Evolutionary conservation across 2,797 vertebrate species (phyloP).

Genomic region (Telmatherina bonti): DNA sequence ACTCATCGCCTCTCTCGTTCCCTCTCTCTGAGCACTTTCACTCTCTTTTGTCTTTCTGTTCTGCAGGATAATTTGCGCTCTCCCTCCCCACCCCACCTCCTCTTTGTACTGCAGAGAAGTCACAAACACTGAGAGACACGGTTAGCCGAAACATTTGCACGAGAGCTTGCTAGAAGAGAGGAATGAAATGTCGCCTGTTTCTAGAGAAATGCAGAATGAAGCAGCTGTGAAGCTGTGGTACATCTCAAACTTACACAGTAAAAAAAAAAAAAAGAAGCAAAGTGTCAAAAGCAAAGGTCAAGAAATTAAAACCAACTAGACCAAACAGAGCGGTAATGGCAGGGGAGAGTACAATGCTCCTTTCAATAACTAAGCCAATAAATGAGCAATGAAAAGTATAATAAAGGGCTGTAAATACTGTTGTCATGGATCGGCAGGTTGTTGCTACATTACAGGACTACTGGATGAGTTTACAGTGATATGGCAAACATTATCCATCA

Average conservation of each 20-base stretch:
- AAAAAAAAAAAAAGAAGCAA: not conserved
- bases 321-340: conserved; percentile 9
- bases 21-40: conserved; percentile 63
- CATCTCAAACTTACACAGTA: conserved; percentile 9
- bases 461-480: conserved; percentile 30
- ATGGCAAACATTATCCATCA: conserved; percentile 35
- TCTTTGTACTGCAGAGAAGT: conserved; percentile 67
- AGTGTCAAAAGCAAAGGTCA: conserved; percentile 20
- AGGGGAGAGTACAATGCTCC: conserved; percentile 3
- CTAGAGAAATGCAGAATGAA: conserved; percentile 24
- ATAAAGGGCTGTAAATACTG: conserved; percentile 23
- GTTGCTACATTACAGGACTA: conserved; percentile 22
- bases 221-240: conserved; percentile 29
- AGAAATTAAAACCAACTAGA: conserved; percentile 7
- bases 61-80: conserved; percentile 71
- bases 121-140: conserved; percentile 58
- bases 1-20: conserved; percentile 67
- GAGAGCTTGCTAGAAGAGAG: conserved; percentile 30
- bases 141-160: conserved; percentile 31
- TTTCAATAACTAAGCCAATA: conserved; percentile 33
- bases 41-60: conserved; percentile 77
- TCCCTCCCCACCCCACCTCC: conserved; percentile 16
- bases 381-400: conserved; percentile 18
- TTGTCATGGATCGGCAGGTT: conserved; percentile 28
- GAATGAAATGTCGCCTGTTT: conserved; percentile 38